Percentiles rank a stretch among this genome's conserved stretches.
Conservation (phyloP, 2,113 vertebrate genomes). For the Cyprinodon variegatus region DNA sequence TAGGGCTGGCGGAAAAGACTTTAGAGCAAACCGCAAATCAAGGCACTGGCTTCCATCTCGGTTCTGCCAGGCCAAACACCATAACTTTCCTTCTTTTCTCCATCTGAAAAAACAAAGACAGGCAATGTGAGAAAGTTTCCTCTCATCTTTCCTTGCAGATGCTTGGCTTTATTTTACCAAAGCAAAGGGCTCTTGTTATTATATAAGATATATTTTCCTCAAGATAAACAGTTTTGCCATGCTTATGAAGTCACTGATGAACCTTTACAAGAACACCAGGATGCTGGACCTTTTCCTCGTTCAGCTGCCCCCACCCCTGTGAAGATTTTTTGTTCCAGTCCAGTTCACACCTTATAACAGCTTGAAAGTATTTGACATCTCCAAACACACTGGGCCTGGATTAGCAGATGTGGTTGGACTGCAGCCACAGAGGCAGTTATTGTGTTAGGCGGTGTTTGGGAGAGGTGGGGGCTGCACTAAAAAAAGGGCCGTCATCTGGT, state of each 20-base stretch:
- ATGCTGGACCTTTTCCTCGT: slow-evolving; percentile 62
- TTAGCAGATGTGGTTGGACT: slow-evolving; percentile 74
- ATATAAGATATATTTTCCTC: slow-evolving; percentile 1
- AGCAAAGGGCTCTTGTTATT: slow-evolving; percentile 20
- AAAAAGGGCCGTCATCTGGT: slow-evolving; percentile 57
- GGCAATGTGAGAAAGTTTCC: slow-evolving; percentile 44
- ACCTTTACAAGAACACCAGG: slow-evolving; percentile 53
- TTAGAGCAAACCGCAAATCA: slow-evolving; percentile 72
- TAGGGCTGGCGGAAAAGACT: slow-evolving; percentile 67
- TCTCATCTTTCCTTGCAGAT: slow-evolving; percentile 70
- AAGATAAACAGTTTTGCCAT: slow-evolving; percentile 51
- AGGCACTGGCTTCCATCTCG: slow-evolving; percentile 53
- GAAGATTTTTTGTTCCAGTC: slow-evolving; percentile 75
- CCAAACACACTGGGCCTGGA: slow-evolving; percentile 65
- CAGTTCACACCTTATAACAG: slow-evolving; percentile 79
- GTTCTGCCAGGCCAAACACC: slow-evolving; percentile 67
- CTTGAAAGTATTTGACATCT: slow-evolving; percentile 80
- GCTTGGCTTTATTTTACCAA: slow-evolving; percentile 45
- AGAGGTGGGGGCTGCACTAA: slow-evolving; percentile 29
- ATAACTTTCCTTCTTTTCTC: slow-evolving; percentile 60
- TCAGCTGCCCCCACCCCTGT: slow-evolving; percentile 62
- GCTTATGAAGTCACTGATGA: slow-evolving; percentile 47
- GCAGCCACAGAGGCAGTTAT: slow-evolving; percentile 70
- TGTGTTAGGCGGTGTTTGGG: slow-evolving; percentile 55
- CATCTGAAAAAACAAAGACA: slow-evolving; percentile 47